These are phyloP conservation scores for Heliocidaris tuberculata DNA, from an alignment of 35 echinoderm and acorn worm genomes.

Conservation along the genomic window DNA sequence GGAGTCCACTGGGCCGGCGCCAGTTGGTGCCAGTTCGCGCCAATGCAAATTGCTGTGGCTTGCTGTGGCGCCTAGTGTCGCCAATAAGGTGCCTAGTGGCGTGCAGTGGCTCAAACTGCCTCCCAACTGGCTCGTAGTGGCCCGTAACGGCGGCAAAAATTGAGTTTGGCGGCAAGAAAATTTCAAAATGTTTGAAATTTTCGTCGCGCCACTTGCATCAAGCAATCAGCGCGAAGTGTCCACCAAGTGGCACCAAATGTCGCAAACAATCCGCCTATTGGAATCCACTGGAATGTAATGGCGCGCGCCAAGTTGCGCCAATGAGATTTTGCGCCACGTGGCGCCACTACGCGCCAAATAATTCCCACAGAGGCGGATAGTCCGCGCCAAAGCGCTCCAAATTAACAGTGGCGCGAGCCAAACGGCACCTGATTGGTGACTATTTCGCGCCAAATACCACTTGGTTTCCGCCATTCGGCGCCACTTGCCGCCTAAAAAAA, in stretches of 20 bases:
- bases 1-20: conserved; percentile 42
- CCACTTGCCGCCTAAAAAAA: too few relatives aligned
- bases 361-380: neutral
- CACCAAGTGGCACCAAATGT: too few relatives aligned
- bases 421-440: conserved; percentile 6
- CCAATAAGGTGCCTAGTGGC: conserved; percentile 57
- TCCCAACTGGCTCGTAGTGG: conserved; percentile 50
- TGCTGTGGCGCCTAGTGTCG: conserved; percentile 48
- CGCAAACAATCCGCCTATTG: conserved; percentile 47
- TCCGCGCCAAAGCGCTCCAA: neutral
- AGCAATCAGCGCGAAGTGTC: too few relatives aligned
- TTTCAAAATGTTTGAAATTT: too few relatives aligned
- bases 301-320: neutral
- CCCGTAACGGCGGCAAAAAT: too few relatives aligned
- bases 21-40: conserved; percentile 42
- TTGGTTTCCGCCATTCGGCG: too few relatives aligned
- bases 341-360: too few relatives aligned
- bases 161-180: too few relatives aligned
- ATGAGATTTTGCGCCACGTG: neutral
- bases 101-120: conserved; percentile 54
- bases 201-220: too few relatives aligned
- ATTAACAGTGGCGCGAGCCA: neutral
- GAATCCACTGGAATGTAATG: conserved; percentile 46
- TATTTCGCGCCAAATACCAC: neutral
- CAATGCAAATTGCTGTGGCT: neutral